A percentile compares a stretch with the other conserved stretches of the same genome.
Evolutionary conservation across 2,888 invertebrate genomes (phyloP).

Genomic region (Trimorus sp.): DNA sequence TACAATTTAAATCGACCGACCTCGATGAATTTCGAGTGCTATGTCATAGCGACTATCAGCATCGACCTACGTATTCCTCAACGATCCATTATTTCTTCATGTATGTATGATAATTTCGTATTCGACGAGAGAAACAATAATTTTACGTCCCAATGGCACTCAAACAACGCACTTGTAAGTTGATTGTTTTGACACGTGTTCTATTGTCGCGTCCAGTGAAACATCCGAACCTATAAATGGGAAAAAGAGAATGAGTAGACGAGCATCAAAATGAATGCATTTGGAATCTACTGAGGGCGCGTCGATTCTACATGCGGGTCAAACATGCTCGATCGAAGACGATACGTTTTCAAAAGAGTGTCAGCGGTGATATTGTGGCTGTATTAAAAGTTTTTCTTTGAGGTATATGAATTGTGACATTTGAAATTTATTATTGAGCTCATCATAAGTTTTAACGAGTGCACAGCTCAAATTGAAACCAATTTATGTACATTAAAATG

Average conservation of each 20-base stretch:
- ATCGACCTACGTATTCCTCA: conserved; percentile 46
- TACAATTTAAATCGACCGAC: conserved; percentile 41
- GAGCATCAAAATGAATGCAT: conserved; percentile 54
- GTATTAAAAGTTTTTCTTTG: neutral
- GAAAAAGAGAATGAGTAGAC: conserved; percentile 18
- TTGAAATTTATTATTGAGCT: no score
- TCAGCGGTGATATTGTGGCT: conserved; percentile 31
- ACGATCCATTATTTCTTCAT: conserved; percentile 54
- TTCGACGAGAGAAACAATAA: conserved; percentile 65
- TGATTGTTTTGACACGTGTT: conserved; percentile 81
- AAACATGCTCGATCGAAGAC: conserved; percentile 71
- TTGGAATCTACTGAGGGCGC: conserved; percentile 57
- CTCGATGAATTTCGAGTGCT: conserved; percentile 42
- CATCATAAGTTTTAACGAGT: no score
- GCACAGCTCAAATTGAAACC: no score
- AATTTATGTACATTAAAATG: no score
- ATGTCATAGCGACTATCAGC: conserved; percentile 47
- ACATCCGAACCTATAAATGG: conserved; percentile 59
- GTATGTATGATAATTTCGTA: conserved; percentile 53
- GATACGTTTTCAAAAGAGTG: conserved; percentile 64
- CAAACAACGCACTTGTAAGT: conserved; percentile 76
- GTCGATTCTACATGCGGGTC: conserved; percentile 73
- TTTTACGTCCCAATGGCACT: conserved; percentile 68
- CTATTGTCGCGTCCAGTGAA: conserved; percentile 72
- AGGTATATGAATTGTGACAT: no score